Evolutionary conservation across 1,140 invertebrate genomes (phyloP).

Genomic region (Leptonema lineaticorne): DNA sequence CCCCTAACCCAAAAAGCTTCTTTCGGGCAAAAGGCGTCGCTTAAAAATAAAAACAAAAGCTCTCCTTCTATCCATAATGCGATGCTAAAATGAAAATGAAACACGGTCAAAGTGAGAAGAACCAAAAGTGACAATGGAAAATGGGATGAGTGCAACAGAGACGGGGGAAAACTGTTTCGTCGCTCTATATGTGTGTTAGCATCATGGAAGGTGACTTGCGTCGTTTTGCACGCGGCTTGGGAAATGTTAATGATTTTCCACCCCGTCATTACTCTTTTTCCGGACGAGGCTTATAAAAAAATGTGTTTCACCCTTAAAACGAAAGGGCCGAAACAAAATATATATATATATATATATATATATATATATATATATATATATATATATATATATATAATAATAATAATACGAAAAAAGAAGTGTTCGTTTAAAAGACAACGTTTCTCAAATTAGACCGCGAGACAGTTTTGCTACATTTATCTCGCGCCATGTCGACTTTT

Average conservation of each 20-base stretch:
- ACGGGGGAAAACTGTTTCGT: no score
- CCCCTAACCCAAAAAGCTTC: neutral
- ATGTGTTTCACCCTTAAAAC: neutral
- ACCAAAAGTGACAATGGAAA: no score
- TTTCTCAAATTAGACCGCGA: slow-evolving; percentile 14
- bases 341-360: no score
- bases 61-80: slow-evolving; percentile 10
- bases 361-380: no score
- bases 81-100: slow-evolving; percentile 16
- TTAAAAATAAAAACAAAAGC: slow-evolving; percentile 13
- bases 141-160: no score
- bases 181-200: no score
- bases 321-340: neutral
- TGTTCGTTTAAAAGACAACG: neutral
- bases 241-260: slow-evolving; percentile 18
- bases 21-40: neutral
- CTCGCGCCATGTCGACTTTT: neutral
- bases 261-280: slow-evolving; percentile 16
- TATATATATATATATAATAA: no score
- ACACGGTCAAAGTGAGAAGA: neutral
- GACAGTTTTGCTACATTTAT: slow-evolving; percentile 14
- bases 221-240: no score
- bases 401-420: neutral
- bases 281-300: neutral
- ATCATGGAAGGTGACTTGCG: no score